Evolutionary conservation across 1,140 invertebrate genomes (phyloP).

Genomic region (Drosophila pseudoobscura): DNA sequence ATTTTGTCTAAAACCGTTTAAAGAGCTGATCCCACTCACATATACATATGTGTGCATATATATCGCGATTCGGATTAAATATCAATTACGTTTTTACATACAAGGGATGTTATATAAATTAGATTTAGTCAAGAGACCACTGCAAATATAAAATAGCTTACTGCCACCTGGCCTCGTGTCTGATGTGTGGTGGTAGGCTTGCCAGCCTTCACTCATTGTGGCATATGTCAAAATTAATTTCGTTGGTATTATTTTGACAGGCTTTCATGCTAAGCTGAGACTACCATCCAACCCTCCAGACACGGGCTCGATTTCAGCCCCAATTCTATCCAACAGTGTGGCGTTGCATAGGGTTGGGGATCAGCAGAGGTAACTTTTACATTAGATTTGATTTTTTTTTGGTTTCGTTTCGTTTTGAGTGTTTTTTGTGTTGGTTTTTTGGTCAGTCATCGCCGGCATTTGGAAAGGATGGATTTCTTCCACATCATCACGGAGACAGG

Average conservation of each 20-base stretch:
- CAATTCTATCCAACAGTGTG: no score
- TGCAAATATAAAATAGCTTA: background rate
- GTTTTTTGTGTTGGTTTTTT: slow-evolving; percentile 34
- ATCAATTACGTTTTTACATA: no score
- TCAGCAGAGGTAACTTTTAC: slow-evolving; percentile 34
- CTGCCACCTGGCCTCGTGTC: slow-evolving; percentile 1
- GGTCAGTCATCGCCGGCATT: slow-evolving; percentile 52
- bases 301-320: background rate
- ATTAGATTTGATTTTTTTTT: slow-evolving; percentile 20
- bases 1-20: no score
- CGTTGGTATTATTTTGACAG: slow-evolving; percentile 73
- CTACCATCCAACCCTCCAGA: background rate
- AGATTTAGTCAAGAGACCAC: no score
- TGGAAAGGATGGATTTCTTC: slow-evolving; percentile 24
- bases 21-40: no score
- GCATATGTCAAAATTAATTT: slow-evolving; percentile 79
- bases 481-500: slow-evolving; percentile 25
- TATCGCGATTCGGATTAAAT: no score
- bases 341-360: background rate
- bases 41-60: no score
- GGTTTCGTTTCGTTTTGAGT: slow-evolving; percentile 12
- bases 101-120: no score
- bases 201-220: slow-evolving; percentile 62
- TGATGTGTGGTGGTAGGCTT: background rate
- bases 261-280: slow-evolving; percentile 62